Percentiles rank a stretch among this genome's conserved stretches.
These are phyloP conservation scores for Eolophus roseicapilla DNA, from an alignment of 2,113 vertebrate genomes.

Conservation along the genomic window DNA sequence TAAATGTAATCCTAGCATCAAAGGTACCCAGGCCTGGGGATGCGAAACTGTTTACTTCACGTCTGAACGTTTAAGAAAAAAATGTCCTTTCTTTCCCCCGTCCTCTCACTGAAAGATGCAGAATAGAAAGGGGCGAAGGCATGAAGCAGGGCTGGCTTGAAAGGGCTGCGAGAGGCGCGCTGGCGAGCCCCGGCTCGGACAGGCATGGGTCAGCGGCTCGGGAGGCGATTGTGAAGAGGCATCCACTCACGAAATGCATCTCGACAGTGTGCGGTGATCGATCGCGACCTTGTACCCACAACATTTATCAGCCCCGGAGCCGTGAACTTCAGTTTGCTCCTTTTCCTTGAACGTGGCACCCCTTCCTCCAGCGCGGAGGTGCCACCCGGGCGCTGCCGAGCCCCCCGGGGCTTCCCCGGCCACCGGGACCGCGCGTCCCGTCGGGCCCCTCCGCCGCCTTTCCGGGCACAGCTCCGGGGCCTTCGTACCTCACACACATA, in stretches of 20 bases:
- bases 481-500: neutral
- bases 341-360: conserved; percentile 67
- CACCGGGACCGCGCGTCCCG: neutral
- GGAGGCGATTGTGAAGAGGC: conserved; percentile 82
- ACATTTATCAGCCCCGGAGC: conserved; percentile 69
- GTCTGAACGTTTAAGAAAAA: conserved; percentile 68
- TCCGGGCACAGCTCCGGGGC: neutral
- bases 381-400: neutral
- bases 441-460: neutral
- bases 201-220: conserved; percentile 80
- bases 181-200: conserved; percentile 68
- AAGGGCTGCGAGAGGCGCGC: conserved; percentile 69
- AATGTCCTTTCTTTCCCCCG: conserved; percentile 70
- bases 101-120: conserved; percentile 58
- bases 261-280: conserved; percentile 82
- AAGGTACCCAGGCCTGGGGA: conserved; percentile 71
- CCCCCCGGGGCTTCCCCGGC: neutral
- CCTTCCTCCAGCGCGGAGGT: neutral
- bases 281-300: conserved; percentile 79
- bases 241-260: conserved; percentile 88
- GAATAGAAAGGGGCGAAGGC: conserved; percentile 56
- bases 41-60: conserved; percentile 78
- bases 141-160: conserved; percentile 67
- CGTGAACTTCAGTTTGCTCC: conserved; percentile 69
- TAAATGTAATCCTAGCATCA: conserved; percentile 83